phyloP scores from a whole-genome alignment of 2,113 vertebrate genomes.

The Pachyramphus minor region DNA sequence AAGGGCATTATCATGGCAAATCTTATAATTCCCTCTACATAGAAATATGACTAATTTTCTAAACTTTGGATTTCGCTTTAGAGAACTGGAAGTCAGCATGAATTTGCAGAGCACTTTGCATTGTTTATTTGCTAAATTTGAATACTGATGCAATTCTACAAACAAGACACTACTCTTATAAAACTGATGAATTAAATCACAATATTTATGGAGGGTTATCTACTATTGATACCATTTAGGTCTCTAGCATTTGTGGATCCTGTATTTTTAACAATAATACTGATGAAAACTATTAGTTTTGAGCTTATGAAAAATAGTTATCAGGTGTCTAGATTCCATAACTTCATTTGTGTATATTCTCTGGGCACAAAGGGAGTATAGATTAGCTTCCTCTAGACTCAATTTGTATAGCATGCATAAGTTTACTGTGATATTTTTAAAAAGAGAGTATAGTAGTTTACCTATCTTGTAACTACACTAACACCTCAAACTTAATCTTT shows the following conservation, averaged over 20 bases:
- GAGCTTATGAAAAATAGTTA: background rate
- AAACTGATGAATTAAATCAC: background rate
- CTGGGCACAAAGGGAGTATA: background rate
- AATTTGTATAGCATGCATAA: background rate
- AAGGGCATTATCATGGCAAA: background rate
- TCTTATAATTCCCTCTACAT: background rate
- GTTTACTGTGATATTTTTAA: background rate
- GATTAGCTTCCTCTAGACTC: background rate
- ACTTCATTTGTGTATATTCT: background rate
- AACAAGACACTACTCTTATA: background rate
- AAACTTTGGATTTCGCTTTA: background rate
- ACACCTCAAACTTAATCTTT: background rate
- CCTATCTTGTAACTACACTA: background rate
- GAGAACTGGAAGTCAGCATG: background rate
- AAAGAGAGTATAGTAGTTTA: background rate
- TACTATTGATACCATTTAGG: background rate
- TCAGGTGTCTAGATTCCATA: background rate
- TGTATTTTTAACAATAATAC: background rate
- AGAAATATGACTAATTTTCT: background rate
- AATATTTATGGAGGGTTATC: background rate
- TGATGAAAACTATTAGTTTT: background rate
- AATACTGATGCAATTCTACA: background rate
- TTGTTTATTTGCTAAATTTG: background rate
- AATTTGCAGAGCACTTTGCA: background rate
- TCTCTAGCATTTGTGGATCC: background rate